Percentiles rank a stretch among this genome's conserved stretches.
phyloP scores from a whole-genome alignment of 2,113 vertebrate species.

The rabbit (Oryctolagus cuniculus) region DNA sequence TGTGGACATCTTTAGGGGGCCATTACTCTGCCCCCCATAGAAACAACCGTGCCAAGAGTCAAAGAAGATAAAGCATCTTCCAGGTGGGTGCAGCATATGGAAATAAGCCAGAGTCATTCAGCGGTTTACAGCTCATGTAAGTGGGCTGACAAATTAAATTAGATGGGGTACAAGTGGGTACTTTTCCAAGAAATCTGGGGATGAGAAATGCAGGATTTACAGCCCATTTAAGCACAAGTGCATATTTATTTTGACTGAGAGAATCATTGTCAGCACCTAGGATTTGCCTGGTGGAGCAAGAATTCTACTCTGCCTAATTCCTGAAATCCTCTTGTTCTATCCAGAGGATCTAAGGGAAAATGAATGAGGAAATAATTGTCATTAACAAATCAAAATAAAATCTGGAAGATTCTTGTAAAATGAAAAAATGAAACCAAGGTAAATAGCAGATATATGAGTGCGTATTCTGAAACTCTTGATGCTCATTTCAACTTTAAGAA shows the following conservation, averaged over 20 bases:
- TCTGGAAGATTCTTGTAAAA: background rate
- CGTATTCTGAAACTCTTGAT: background rate
- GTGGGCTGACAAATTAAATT: slow-evolving; percentile 13
- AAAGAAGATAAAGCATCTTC: background rate
- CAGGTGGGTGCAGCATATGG: background rate
- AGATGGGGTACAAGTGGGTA: background rate
- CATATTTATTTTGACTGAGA: background rate
- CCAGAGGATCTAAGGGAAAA: background rate
- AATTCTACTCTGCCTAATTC: background rate
- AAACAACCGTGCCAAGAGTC: background rate
- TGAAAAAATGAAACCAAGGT: slow-evolving; percentile 51
- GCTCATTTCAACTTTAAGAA: slow-evolving; percentile 12
- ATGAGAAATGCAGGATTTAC: slow-evolving; percentile 10
- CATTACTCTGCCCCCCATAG: background rate
- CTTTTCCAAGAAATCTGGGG: background rate
- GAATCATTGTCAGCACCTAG: background rate
- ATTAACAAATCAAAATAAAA: slow-evolving; percentile 48
- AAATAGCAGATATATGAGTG: background rate
- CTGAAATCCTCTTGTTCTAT: background rate
- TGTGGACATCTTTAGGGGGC: background rate
- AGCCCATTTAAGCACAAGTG: background rate
- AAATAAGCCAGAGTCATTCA: background rate
- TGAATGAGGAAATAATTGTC: slow-evolving; percentile 1
- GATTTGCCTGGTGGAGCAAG: background rate
- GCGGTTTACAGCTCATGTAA: background rate